Evolutionary conservation across 2,888 invertebrate species (phyloP).

Genomic region (Phytoseiulus persimilis): DNA sequence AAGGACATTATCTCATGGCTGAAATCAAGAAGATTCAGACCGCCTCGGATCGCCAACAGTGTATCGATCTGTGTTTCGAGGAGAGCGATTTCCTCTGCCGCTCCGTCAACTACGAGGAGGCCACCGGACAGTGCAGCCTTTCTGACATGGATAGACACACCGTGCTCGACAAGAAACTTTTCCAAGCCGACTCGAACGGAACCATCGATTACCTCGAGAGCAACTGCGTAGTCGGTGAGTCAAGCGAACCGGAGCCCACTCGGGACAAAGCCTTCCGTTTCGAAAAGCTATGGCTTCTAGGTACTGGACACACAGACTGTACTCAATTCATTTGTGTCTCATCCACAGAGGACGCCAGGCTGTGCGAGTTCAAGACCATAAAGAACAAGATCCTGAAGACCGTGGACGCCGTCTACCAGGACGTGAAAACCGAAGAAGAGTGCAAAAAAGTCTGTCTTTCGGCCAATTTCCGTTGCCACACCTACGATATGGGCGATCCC

Average conservation of each 20-base stretch:
- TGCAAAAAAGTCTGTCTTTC: slow-evolving; percentile 78
- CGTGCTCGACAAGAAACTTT: slow-evolving; percentile 50
- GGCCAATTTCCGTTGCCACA: slow-evolving; percentile 65
- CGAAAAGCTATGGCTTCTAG: too few species aligned
- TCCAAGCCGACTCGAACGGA: slow-evolving; percentile 32
- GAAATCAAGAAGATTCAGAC: slow-evolving; percentile 37
- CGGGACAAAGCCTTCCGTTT: too few species aligned
- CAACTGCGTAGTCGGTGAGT: slow-evolving; percentile 51
- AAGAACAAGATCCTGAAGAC: slow-evolving; percentile 77
- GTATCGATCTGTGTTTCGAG: slow-evolving; percentile 77
- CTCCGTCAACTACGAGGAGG: slow-evolving; percentile 77
- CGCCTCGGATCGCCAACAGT: slow-evolving; percentile 61
- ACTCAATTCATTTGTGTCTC: slow-evolving; percentile 16
- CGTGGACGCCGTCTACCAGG: slow-evolving; percentile 77
- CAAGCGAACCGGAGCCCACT: not conserved
- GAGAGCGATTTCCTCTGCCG: slow-evolving; percentile 85
- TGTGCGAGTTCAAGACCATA: slow-evolving; percentile 77
- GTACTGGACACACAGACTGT: too few species aligned
- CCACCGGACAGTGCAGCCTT: slow-evolving; percentile 72
- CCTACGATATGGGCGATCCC: slow-evolving; percentile 78
- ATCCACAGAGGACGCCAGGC: slow-evolving; percentile 69
- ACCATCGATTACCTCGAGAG: slow-evolving; percentile 51
- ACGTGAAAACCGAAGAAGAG: slow-evolving; percentile 74
- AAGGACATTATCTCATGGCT: slow-evolving; percentile 24
- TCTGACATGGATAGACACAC: slow-evolving; percentile 86